Conservation (phyloP, 2,888 invertebrate species). For the Brenthis daphne region DNA sequence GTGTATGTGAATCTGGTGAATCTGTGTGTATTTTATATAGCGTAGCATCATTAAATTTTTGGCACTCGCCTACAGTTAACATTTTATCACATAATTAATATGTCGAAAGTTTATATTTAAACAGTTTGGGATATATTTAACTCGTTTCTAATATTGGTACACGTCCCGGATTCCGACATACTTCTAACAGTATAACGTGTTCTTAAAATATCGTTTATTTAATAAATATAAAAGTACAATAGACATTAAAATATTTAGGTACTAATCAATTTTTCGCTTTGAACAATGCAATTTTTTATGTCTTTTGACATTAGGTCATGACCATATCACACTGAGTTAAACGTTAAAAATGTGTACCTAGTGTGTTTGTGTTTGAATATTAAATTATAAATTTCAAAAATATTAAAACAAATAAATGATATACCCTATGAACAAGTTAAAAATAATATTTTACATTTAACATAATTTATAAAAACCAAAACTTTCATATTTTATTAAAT, state of each 20-base stretch:
- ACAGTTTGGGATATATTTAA: constrained; percentile 15
- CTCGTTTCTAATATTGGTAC: constrained; percentile 21
- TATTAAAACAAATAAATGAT: too few species aligned
- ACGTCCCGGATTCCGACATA: constrained; percentile 15
- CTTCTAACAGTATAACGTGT: background rate
- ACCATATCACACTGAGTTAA: background rate
- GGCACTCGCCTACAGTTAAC: constrained; percentile 18
- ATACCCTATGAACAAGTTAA: too few species aligned
- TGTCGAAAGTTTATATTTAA: constrained; percentile 22
- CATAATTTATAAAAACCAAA: background rate
- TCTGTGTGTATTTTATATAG: background rate
- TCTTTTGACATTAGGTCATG: background rate
- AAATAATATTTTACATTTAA: too few species aligned
- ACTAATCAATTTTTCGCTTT: background rate
- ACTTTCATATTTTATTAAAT: background rate
- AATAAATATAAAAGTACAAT: background rate
- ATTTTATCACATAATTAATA: constrained; percentile 8
- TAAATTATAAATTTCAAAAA: too few species aligned
- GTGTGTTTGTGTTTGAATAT: too few species aligned
- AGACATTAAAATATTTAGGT: background rate
- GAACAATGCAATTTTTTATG: background rate
- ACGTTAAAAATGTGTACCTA: too few species aligned
- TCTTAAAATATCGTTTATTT: background rate
- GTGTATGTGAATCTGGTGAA: background rate
- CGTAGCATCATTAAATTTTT: constrained; percentile 13